Evolutionary conservation across 2,797 vertebrate genomes (phyloP), one percentile per base, ranked within the genome.

Genomic region (Semaprochilodus insignis): DNA sequence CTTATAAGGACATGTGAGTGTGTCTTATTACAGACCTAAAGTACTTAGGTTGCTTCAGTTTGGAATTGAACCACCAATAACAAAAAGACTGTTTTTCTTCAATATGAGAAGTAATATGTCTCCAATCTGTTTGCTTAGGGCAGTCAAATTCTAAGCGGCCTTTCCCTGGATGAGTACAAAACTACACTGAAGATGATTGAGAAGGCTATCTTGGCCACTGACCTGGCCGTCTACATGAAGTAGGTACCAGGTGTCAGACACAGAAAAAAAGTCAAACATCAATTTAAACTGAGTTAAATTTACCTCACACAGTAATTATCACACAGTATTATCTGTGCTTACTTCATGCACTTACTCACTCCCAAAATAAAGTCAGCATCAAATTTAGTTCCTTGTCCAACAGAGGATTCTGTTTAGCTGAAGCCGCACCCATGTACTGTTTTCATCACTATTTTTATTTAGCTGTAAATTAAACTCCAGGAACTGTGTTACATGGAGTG

Each of bases 171-270:
- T 27, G 97, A 99, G 89, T 99, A 99, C 90, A 99, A 97, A 92
- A 84, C 95, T 86, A 96, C 96, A 2, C 85, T 99, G 93, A 97
- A 96, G 93, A 98, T 98, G 94, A 98, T 99, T 83, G 97, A 99
- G 92, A 96, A 96, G 88, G 96, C 97, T 80, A 98, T 99, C 92
- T 93, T 99, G 90, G 97, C 98, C 84, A 99, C 98, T 5, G 98
- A 99, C 90, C 92, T 99, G n/a, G 98, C 98, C 21, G 92, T 99
- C 55, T 98, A 97, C 87, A 97, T 99, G 91, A 97, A 99, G 98
- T 99, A 96, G 91, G 97, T 96, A 87, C 84, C 87, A 81, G 36
- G 85, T 6, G 84, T 91, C 88, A 89, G 72, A 25, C 52, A 80
- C 90, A 91, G 88, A 62, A 44, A 36, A 74, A n/a, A 2, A n/a